These are phyloP conservation scores for Antheraea yamamai DNA, from an alignment of 2,888 invertebrate genomes.

Conservation along the genomic window DNA sequence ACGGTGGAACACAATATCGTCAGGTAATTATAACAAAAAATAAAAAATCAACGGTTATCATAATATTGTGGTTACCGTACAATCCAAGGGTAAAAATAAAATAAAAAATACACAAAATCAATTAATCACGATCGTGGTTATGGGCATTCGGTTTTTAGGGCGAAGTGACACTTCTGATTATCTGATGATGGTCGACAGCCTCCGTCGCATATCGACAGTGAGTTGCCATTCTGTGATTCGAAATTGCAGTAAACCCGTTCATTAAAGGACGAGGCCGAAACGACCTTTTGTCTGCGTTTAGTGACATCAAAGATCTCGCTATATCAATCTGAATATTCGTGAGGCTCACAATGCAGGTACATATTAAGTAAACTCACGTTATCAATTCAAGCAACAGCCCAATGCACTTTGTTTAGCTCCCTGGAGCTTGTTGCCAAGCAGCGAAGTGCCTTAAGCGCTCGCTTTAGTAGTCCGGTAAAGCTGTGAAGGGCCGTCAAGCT, in stretches of 20 bases:
- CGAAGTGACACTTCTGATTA: constrained; percentile 20
- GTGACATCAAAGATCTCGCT: background rate
- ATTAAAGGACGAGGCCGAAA: background rate
- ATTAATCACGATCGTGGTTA: constrained; percentile 47
- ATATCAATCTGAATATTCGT: no score
- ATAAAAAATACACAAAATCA: constrained; percentile 2
- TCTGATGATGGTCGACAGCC: constrained; percentile 13
- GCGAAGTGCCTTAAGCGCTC: no score
- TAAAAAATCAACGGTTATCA: background rate
- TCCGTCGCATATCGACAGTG: background rate
- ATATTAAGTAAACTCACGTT: no score
- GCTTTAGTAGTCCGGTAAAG: no score
- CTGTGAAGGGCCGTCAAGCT: no score
- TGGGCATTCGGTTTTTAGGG: constrained; percentile 36
- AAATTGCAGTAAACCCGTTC: background rate
- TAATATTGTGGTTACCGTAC: background rate
- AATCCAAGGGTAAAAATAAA: background rate
- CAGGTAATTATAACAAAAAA: background rate
- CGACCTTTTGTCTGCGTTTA: background rate
- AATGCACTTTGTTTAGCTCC: no score
- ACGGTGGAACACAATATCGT: background rate
- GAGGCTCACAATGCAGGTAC: no score
- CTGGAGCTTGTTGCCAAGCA: no score
- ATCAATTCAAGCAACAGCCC: no score
- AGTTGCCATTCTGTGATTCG: constrained; percentile 12